A percentile compares a stretch with the other conserved stretches of the same genome.
Conservation (phyloP, 2,888 invertebrate genomes). For the Dendrolimus pini region DNA sequence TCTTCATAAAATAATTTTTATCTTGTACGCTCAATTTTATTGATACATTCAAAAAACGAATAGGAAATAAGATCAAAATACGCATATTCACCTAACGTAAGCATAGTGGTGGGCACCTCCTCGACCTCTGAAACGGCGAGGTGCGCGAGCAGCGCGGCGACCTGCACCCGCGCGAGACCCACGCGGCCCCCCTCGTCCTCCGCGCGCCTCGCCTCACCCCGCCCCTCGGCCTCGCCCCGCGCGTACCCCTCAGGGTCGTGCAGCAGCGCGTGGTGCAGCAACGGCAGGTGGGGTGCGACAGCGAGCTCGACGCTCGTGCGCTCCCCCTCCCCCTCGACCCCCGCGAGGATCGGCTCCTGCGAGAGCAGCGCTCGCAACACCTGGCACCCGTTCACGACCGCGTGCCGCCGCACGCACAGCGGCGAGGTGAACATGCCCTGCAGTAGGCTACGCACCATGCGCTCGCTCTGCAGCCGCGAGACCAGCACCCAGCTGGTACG, state of each 20-base stretch:
- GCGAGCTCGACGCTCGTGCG: conserved; percentile 48
- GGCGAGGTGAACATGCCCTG: conserved; percentile 81
- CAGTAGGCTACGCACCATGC: conserved; percentile 69
- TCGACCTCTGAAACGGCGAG: conserved; percentile 84
- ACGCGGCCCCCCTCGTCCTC: conserved; percentile 45
- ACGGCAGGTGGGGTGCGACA: conserved; percentile 62
- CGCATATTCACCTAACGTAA: conserved; percentile 55
- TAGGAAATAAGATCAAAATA: no score
- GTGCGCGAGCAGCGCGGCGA: conserved; percentile 86
- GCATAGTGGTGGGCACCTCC: conserved; percentile 82
- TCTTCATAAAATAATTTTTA: no score
- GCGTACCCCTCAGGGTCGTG: conserved; percentile 17
- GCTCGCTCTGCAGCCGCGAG: conserved; percentile 23
- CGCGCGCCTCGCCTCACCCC: conserved; percentile 4
- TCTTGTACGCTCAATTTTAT: no score
- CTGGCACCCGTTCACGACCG: conserved; percentile 21
- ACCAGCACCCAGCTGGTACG: conserved; percentile 22
- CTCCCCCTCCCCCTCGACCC: conserved; percentile 14
- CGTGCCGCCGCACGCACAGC: conserved; percentile 13
- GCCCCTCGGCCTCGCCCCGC: conserved; percentile 3
- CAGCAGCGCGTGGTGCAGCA: conserved; percentile 63
- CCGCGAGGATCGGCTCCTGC: neutral
- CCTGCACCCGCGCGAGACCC: conserved; percentile 82
- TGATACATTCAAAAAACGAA: no score
- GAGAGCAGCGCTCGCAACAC: conserved; percentile 21